Base-by-base conservation (phyloP, 2,113 vertebrate genomes). In the Lamprotornis superbus region DNA sequence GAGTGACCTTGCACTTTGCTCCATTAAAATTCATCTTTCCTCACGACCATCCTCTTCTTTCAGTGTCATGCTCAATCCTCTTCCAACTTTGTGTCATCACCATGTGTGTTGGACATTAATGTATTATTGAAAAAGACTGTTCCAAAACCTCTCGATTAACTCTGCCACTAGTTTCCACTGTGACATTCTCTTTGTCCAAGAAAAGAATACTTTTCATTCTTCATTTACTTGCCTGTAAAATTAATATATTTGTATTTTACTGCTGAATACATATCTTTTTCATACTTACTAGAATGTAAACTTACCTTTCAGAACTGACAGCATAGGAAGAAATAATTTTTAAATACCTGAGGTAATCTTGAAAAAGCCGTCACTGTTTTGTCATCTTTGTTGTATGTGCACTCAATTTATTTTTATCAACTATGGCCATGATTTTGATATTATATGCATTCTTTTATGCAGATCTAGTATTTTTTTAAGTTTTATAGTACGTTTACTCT, bases 21-120 rank as follows among this genome's bases (percentile, higher is more conserved):
- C 67, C 24, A 65, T 93, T 96, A 90, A 83, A 95, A 93, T 83
- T 73, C 24, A 33, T 85, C 74, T 76, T 93, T 93, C 53, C 61
- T 85, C 61, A 83, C 87, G 57, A 79, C 63, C 31, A 31, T 85
- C 25, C 63, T 86, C 31, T 92, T 93, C 55, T 88, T 95, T 49
- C 68, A 76, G 20, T 67, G 39, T 70, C 71, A 39, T 88, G 46
- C 55, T 89, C 55, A 74, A 1, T 87, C 56, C 55, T 76, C 42
- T 74, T 94, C 88, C 86, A 90, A 39, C 42, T 83, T 96, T 33
- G 12, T 93, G 85, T 95, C 85, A 85, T 90, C 88, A 80, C 33
- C 47, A 27, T 49, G 37, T 59, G 50, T 87, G 42, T 59, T 85
- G 55, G 59, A 61, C 59, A 20, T 90, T 33, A 80, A 31, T 87